Evolutionary conservation across 2,113 vertebrate species (phyloP), one percentile per base, ranked within the genome.

Genomic region (Saguinus midas): DNA sequence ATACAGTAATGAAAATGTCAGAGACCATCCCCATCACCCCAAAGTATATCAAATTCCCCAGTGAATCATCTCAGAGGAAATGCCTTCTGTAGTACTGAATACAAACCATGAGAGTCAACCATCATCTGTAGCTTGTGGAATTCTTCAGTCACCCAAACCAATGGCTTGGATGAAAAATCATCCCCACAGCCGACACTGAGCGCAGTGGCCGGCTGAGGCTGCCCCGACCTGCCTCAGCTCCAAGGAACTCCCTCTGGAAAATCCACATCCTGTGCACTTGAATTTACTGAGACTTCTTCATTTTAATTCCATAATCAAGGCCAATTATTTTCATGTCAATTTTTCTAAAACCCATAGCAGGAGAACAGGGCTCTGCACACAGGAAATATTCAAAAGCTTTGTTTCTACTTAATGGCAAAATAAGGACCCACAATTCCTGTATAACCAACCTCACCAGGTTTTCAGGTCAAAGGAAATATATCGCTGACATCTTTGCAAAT

Each of bases 41-140:
- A 0, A 1, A 9, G 14, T 50, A 1, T 0, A 35, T 7, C 35
- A 50, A 48, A 75, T 20, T 55, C 50, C 45, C 89, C 83, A 0
- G 5, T 68, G 91, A 82, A 18, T 80, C 83, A 88, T 32, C 45
- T 37, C 1, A 17, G 45, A 50, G 45, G 37, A 70, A 87, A 55
- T 0, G 6, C 25, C 80, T 61, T 43, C 27, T 5, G 35, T 3
- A 48, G 43, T 76, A 52, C 52, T 37, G 57, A 48, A 2, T 2
- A 32, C 17, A 16, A 37, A 6, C 61, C 61, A 27, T 40, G 82
- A 58, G 78, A 75, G 17, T 14, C 27, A 21, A 11, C 83, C 52
- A 0, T 0, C 6, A 0, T 66, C 57, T 14, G 13, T 9, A 40
- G 82, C 86, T 86, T 27, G 55, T 37, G n/a, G 45, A 37, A 72